Base-by-base conservation (phyloP, 2,113 vertebrate genomes). In the Carettochelys insculpta region DNA sequence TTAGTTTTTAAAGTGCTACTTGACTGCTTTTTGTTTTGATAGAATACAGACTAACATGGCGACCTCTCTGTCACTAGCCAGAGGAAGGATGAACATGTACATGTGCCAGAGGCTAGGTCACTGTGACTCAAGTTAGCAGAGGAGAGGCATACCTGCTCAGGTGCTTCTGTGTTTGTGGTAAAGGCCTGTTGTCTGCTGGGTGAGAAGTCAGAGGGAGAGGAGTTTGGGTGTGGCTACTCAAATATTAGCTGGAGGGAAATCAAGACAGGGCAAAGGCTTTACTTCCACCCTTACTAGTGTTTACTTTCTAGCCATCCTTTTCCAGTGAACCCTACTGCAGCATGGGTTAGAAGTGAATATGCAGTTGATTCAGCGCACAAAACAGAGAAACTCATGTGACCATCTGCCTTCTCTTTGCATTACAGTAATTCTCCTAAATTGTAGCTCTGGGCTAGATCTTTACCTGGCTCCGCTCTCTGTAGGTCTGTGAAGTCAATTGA, bases 381-480 rank as follows among this genome's bases (percentile, higher is more conserved):
- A 14, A 29, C 38, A 41, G 71, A 45, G 24, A 22, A 16, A 29
- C 71, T 10, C 16, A 3, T 27, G 68, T 14, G 45, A 45, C 10
- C 22, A 24, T 24, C 73, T 47, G 43, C 73, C 43, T 31, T 10
- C 13, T 16, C 17, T 12, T 12, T 25, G 25, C 24, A 29, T 7
- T 31, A 16, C 73, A 29, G 6, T 3, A 16, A 8, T n/a, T 65
- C 34, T 65, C 31, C 56, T 65, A 13, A 3, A 3, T 27, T 43
- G 25, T 17, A 27, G 43, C 41, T 76, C 43, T 45, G 41, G 43
- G 73, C 22, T 25, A 25, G 13, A 47, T 25, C 82, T 65, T 29
- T 38, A 0, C 0, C 24, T n/a, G 7, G 47, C 0, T 0, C 13
- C 47, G 45, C 47, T 52, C 73, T 58, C 58, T 27, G 0, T 0